Percentiles rank a stretch among this genome's conserved stretches.
Evolutionary conservation across 2,797 vertebrate species (phyloP).

Genomic region (Halcyon chelicuti): DNA sequence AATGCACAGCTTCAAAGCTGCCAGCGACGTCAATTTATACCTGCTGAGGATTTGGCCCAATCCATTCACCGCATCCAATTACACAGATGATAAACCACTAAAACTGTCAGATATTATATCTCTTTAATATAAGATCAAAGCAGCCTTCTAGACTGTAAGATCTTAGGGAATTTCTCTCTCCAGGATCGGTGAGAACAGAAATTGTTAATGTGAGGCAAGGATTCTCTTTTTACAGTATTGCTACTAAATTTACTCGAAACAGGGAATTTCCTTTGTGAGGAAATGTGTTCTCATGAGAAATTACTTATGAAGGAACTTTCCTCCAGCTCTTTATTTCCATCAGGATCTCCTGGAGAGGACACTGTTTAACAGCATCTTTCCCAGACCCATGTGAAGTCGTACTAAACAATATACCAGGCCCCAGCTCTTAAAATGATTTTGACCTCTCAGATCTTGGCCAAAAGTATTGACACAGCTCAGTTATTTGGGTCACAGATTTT

Average conservation of each 20-base stretch:
- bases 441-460: background rate
- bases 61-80: background rate
- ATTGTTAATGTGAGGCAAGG: background rate
- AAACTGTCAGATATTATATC: background rate
- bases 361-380: background rate
- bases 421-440: background rate
- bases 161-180: background rate
- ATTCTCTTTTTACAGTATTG: background rate
- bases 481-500: background rate
- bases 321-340: background rate
- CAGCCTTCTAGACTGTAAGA: background rate
- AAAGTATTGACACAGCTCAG: background rate
- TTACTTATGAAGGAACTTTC: background rate
- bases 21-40: background rate
- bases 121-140: conserved; percentile 21
- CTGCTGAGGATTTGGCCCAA: background rate
- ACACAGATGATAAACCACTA: background rate
- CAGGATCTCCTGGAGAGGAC: background rate
- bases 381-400: background rate
- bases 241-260: background rate
- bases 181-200: background rate
- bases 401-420: accelerated
- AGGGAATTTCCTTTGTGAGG: background rate
- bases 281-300: background rate
- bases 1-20: background rate